Evolutionary conservation across 2,888 invertebrate species (phyloP).

Genomic region (Dyspetes luteomarginatus): DNA sequence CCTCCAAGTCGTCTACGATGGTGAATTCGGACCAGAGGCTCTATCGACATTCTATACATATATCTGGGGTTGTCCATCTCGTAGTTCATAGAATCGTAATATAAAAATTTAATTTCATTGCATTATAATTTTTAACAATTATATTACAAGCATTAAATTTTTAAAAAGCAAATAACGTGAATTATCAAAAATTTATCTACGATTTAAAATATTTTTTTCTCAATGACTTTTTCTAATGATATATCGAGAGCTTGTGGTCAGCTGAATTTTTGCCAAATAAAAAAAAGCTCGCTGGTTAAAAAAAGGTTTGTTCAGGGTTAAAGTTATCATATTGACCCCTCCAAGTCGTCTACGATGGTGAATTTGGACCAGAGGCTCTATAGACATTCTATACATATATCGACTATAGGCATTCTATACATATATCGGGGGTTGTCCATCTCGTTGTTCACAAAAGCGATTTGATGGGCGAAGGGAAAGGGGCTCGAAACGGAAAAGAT

Average conservation of each 20-base stretch:
- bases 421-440: constrained; percentile 18
- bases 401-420: neutral
- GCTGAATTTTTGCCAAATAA: neutral
- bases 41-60: neutral
- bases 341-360: constrained; percentile 1
- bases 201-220: too few species aligned
- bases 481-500: constrained; percentile 57
- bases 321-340: constrained; percentile 30
- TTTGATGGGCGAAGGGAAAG: constrained; percentile 52
- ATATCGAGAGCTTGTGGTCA: too few species aligned
- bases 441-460: constrained; percentile 46
- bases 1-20: constrained; percentile 1
- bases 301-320: constrained; percentile 10
- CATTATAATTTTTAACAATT: neutral
- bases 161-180: too few species aligned
- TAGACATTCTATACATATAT: neutral
- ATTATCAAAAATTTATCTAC: too few species aligned
- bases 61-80: constrained; percentile 27
- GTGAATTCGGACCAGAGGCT: neutral
- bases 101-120: neutral
- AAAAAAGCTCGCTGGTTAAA: constrained; percentile 16
- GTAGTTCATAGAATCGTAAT: constrained; percentile 20
- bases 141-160: too few species aligned
- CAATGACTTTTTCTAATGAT: too few species aligned
- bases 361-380: neutral